Conservation (phyloP, 2,888 invertebrate genomes). For the Tachystola acroxantha region DNA sequence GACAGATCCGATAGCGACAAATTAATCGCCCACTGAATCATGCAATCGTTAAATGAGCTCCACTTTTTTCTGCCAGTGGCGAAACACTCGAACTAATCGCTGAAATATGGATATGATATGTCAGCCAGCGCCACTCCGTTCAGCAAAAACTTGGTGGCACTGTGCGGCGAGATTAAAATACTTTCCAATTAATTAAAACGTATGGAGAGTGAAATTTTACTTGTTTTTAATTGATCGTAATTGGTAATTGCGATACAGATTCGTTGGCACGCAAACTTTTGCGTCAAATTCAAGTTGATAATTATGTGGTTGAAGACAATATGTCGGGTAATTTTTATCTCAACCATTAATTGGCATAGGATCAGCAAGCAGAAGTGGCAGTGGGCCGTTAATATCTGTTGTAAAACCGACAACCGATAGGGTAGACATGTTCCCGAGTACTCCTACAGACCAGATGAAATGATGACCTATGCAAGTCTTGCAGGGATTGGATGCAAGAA, state of each 20-base stretch:
- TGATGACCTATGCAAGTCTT: too few species aligned
- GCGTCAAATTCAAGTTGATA: neutral
- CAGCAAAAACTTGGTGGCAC: neutral
- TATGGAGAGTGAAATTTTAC: constrained; percentile 5
- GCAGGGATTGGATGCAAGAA: too few species aligned
- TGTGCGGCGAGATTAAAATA: constrained; percentile 1
- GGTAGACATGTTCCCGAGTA: too few species aligned
- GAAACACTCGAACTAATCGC: neutral
- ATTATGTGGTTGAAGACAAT: neutral
- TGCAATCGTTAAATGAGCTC: neutral
- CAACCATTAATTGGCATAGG: too few species aligned
- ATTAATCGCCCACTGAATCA: neutral
- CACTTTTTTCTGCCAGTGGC: neutral
- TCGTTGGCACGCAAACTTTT: neutral
- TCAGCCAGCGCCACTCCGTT: neutral
- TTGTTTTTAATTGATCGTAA: neutral
- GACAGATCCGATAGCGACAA: neutral
- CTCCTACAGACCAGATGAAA: too few species aligned
- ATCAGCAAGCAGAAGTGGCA: too few species aligned
- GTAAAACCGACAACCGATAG: too few species aligned
- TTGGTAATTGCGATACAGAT: neutral
- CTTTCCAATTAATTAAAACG: constrained; percentile 10
- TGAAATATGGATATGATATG: neutral
- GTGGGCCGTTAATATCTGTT: too few species aligned
- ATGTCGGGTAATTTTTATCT: too few species aligned